Conservation (phyloP, 2,113 vertebrate genomes). For the Sphaerodactylus townsendi region DNA sequence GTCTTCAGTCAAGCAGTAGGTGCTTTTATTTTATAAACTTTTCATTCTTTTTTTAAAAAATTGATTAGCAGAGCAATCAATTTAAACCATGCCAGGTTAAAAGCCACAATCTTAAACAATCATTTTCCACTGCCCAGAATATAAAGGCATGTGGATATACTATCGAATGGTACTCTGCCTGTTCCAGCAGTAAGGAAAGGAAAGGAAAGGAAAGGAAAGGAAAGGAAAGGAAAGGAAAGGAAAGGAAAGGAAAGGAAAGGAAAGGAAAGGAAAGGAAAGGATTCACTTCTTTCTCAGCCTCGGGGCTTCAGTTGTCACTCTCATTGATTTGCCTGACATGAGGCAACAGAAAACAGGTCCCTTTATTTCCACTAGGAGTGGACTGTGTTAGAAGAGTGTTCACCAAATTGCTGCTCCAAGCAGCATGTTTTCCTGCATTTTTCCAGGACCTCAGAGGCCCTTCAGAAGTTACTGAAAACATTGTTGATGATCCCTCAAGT, state of each 20-base stretch:
- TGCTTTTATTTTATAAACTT: conserved; percentile 42
- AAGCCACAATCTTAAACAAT: not conserved
- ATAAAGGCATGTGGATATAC: not conserved
- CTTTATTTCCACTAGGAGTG: not conserved
- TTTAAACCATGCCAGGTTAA: not conserved
- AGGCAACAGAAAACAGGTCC: not conserved
- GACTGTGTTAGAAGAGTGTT: not conserved
- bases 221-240: too few relatives aligned
- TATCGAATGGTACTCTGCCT: not conserved
- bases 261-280: not conserved
- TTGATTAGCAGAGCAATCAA: not conserved
- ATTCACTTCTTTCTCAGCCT: not conserved
- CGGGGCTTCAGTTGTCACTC: not conserved
- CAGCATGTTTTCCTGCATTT: not conserved
- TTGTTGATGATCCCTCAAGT: not conserved
- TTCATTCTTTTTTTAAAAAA: too few relatives aligned
- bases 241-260: too few relatives aligned
- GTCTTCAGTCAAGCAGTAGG: conserved; percentile 98
- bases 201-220: too few relatives aligned
- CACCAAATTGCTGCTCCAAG: not conserved
- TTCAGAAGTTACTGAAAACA: not conserved
- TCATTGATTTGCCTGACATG: not conserved
- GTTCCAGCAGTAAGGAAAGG: not conserved
- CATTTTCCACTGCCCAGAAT: not conserved
- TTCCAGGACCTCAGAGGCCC: not conserved